Conservation (phyloP, 2,113 vertebrate genomes). For the Marmota flaviventris region DNA sequence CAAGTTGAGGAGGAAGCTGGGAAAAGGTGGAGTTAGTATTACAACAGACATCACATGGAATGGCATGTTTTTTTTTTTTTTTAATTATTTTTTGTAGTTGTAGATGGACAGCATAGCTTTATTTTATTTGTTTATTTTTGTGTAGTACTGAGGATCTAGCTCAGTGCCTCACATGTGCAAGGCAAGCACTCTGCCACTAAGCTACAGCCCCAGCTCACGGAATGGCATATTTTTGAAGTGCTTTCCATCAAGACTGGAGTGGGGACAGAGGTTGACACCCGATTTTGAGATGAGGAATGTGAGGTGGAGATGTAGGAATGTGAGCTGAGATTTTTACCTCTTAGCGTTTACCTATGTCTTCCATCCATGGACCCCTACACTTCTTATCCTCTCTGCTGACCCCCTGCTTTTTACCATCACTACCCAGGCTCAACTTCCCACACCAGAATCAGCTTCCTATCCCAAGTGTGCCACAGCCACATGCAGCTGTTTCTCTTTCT, state of each 20-base stretch:
- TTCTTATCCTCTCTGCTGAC: too few relatives aligned
- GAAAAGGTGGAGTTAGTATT: not conserved
- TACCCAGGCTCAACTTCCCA: not conserved
- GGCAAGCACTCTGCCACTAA: too few relatives aligned
- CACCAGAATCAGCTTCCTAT: not conserved
- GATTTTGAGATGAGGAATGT: not conserved
- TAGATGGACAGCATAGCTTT: too few relatives aligned
- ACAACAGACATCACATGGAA: too few relatives aligned
- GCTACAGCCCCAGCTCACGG: not conserved
- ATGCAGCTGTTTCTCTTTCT: not conserved
- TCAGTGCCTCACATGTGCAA: too few relatives aligned
- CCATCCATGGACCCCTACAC: not conserved
- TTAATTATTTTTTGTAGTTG: too few relatives aligned
- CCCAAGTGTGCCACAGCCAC: accelerated
- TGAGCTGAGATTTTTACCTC: not conserved
- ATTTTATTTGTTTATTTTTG: too few relatives aligned
- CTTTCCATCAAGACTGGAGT: not conserved
- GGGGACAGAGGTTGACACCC: too few relatives aligned
- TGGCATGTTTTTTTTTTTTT: too few relatives aligned
- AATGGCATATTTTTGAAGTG: not conserved
- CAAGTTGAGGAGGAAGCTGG: not conserved
- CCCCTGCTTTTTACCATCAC: not conserved
- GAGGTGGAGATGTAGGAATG: not conserved
- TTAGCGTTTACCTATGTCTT: not conserved
- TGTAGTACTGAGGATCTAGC: too few relatives aligned